phyloP scores from a whole-genome alignment of 2,888 invertebrate genomes.

The Epistrophe grossulariae region DNA sequence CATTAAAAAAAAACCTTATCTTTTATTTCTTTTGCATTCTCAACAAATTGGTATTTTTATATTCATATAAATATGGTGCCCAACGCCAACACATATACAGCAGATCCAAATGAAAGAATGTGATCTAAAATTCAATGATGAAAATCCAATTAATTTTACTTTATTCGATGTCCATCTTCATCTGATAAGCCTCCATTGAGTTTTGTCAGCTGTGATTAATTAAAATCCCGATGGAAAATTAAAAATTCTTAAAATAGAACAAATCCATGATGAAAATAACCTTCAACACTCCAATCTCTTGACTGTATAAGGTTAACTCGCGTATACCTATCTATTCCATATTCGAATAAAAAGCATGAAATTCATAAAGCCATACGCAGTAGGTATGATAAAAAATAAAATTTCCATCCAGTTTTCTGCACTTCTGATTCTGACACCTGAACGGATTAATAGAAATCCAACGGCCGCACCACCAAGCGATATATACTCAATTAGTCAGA shows the following conservation, averaged over 20 bases:
- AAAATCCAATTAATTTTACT: constrained; percentile 50
- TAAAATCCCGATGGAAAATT: constrained; percentile 26
- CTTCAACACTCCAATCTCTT: constrained; percentile 49
- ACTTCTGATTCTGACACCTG: constrained; percentile 61
- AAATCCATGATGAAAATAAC: constrained; percentile 41
- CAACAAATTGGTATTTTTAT: too few relatives aligned
- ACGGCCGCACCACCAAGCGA: constrained; percentile 25
- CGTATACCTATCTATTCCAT: background rate
- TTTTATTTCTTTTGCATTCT: too few relatives aligned
- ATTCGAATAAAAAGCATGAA: constrained; percentile 28
- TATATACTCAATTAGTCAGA: constrained; percentile 65
- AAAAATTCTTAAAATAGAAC: constrained; percentile 65
- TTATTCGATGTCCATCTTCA: constrained; percentile 15
- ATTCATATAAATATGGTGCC: background rate
- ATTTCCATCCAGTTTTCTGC: constrained; percentile 26
- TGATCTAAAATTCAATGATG: constrained; percentile 12
- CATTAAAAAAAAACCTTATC: too few relatives aligned
- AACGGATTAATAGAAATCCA: constrained; percentile 65
- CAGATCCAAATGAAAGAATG: constrained; percentile 1
- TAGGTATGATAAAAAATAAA: constrained; percentile 7
- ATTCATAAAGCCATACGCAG: constrained; percentile 7
- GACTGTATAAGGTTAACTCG: constrained; percentile 7
- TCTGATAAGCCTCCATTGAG: constrained; percentile 13
- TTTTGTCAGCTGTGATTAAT: constrained; percentile 58
- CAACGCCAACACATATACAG: background rate